These are phyloP conservation scores for Enteromius radiatus DNA, from an alignment of 2,797 vertebrate species.

Conservation along the genomic window DNA sequence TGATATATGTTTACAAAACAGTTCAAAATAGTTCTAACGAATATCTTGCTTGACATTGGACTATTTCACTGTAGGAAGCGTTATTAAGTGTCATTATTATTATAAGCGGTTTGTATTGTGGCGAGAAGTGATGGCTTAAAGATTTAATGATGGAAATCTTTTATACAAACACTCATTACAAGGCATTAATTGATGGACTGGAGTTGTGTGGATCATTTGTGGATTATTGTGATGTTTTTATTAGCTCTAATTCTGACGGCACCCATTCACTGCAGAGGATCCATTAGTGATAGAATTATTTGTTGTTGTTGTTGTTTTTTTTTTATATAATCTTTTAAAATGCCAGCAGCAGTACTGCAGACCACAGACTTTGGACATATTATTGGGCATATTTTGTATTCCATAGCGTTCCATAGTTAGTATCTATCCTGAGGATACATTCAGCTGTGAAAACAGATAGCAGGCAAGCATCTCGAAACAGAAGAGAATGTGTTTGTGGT, in stretches of 20 bases:
- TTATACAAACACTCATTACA: no score
- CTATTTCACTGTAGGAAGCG: neutral
- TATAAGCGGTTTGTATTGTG: no score
- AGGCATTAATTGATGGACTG: neutral
- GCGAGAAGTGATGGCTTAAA: no score
- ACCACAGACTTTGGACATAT: neutral
- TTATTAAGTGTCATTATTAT: neutral
- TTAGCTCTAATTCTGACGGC: neutral
- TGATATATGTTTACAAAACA: neutral
- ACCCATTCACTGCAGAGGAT: neutral
- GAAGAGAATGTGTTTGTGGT: slow-evolving; percentile 20
- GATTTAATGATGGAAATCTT: neutral
- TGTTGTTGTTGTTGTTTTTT: no score
- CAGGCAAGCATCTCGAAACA: neutral
- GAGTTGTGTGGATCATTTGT: neutral
- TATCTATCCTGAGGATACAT: slow-evolving; percentile 7
- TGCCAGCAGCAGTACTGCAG: neutral
- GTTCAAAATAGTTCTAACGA: neutral
- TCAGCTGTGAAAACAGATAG: slow-evolving; percentile 42
- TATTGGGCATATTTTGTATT: neutral
- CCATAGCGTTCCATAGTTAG: neutral
- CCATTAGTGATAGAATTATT: neutral
- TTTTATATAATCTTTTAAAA: neutral
- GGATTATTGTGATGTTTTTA: no score
- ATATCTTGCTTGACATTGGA: no score